A percentile compares a stretch with the other conserved stretches of the same genome.
These are phyloP conservation scores for Corvus cornix DNA, from an alignment of 2,113 vertebrate genomes.

Conservation along the genomic window DNA sequence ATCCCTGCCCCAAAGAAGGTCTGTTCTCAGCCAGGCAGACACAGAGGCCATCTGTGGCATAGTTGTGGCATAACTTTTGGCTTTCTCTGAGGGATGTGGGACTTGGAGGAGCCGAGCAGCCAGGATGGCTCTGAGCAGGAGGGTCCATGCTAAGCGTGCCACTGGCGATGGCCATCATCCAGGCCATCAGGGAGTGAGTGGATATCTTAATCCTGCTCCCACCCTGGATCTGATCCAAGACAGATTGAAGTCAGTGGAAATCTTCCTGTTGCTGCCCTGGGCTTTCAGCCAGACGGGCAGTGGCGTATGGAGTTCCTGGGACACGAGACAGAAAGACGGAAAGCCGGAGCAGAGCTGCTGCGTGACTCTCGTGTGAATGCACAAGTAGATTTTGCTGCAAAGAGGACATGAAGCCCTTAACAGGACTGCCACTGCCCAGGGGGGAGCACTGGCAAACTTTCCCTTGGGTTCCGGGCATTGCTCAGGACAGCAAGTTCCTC, in stretches of 20 bases:
- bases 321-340: background rate
- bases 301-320: background rate
- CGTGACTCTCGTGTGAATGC: accelerated
- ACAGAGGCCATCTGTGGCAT: background rate
- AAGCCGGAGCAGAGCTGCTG: background rate
- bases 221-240: background rate
- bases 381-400: background rate
- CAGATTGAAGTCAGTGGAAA: background rate
- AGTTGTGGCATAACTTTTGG: background rate
- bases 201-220: conserved; percentile 10
- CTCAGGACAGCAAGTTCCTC: background rate
- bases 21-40: background rate
- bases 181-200: background rate
- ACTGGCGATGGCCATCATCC: background rate
- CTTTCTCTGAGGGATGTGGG: background rate
- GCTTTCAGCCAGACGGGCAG: background rate
- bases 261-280: background rate
- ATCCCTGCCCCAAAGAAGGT: background rate
- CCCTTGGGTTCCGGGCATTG: accelerated
- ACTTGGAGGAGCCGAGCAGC: background rate
- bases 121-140: background rate
- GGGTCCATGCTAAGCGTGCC: background rate
- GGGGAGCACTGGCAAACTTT: background rate
- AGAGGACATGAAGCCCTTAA: background rate
- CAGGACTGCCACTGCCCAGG: accelerated